A percentile compares a stretch with the other conserved stretches of the same genome.
These are phyloP conservation scores for Phallusia fumigata DNA, from an alignment of 23 tunicate species.

Conservation along the genomic window DNA sequence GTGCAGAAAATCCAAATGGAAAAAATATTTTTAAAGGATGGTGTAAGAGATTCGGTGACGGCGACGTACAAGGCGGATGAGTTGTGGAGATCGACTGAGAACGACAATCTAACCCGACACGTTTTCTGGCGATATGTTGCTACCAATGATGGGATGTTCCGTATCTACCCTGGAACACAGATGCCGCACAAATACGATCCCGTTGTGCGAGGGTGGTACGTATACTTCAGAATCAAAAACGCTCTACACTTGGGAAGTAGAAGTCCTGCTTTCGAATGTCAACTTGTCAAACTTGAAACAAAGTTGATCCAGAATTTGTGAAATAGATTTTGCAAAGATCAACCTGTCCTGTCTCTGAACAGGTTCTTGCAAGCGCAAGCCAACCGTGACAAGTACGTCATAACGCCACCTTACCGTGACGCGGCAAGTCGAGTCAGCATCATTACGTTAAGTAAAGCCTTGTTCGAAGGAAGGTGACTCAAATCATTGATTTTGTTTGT, in stretches of 20 bases:
- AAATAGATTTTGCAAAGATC: too few species aligned
- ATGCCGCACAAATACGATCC: conserved; percentile 1
- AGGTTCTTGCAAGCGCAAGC: conserved; percentile 48
- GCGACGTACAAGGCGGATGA: conserved; percentile 18
- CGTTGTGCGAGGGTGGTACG: not conserved
- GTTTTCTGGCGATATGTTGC: not conserved
- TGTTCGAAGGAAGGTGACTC: conserved; percentile 49
- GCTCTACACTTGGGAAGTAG: too few species aligned
- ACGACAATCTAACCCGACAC: not conserved
- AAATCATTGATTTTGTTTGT: too few species aligned
- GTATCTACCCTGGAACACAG: not conserved
- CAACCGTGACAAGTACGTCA: conserved; percentile 30
- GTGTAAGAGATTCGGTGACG: conserved; percentile 14
- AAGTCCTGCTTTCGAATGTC: too few species aligned
- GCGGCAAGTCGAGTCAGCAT: conserved; percentile 34
- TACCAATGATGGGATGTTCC: not conserved
- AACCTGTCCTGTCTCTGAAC: not conserved
- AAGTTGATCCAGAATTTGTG: too few species aligned
- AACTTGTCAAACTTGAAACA: too few species aligned
- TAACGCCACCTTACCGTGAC: conserved; percentile 51
- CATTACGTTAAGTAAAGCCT: conserved; percentile 28
- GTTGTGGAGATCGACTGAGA: conserved; percentile 12
- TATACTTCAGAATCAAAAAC: too few species aligned
- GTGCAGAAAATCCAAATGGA: too few species aligned
- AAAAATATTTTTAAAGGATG: not conserved